A percentile compares a stretch with the other conserved stretches of the same genome.
phyloP scores from a whole-genome alignment of 2,888 invertebrate genomes.

The Limulus polyphemus region DNA sequence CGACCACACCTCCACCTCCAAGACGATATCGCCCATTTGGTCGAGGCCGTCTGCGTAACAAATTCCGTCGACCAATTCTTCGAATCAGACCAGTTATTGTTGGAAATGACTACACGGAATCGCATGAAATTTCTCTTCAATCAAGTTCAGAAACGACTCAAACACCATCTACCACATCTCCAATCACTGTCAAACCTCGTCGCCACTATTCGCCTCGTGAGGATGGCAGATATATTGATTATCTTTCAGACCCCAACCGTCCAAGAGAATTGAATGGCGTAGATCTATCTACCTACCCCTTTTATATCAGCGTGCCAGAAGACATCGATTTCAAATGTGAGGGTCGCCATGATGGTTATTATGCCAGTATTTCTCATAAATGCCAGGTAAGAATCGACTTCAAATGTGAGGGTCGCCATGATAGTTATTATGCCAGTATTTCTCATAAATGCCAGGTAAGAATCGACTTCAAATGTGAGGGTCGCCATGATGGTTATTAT shows the following conservation, averaged over 20 bases:
- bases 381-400: conserved; percentile 65
- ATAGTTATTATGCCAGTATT: conserved; percentile 82
- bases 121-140: no score
- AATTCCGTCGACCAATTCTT: no score
- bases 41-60: no score
- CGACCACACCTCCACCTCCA: no score
- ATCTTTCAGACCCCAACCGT: conserved; percentile 74
- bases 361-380: conserved; percentile 70
- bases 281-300: conserved; percentile 76
- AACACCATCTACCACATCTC: no score
- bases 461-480: conserved; percentile 71
- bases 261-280: conserved; percentile 76
- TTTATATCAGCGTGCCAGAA: conserved; percentile 57
- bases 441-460: conserved; percentile 56
- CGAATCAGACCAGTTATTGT: no score
- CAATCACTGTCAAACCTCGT: no score
- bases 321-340: conserved; percentile 69
- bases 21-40: no score
- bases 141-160: no score
- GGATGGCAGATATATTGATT: conserved; percentile 45
- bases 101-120: no score
- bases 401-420: conserved; percentile 68
- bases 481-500: conserved; percentile 82
- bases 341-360: conserved; percentile 80
- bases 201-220: conserved; percentile 2